Base-by-base conservation (phyloP, 2,888 invertebrate genomes). In the Anorthoa munda region DNA sequence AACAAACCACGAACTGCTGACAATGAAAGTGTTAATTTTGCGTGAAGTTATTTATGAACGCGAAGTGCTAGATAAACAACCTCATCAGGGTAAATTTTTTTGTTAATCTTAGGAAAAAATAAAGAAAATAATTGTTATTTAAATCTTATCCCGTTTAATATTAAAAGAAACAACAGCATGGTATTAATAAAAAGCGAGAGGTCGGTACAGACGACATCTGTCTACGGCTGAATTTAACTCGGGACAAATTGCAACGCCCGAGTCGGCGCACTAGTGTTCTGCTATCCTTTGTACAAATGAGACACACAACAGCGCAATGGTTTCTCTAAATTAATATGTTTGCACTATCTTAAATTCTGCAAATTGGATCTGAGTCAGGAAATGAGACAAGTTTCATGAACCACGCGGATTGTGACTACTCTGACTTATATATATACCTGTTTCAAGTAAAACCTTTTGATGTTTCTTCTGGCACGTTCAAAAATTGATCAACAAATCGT, bases 171-270 rank as follows among this genome's bases (percentile, higher is more conserved):
- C 74, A 81, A 81, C 26, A 72, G 72, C 53, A 55, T 67, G 23
- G 60, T 81, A 81, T 77, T 82, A 81, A 81, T 88, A 90, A 91
- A 91, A 91, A 88, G 85, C 87, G 88, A 88, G 90, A 90, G 89
- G 89, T 89, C 89, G 89, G 89, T 91, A 91, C 90, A 92, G 92
- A 92, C 92, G 93, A 92, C 92, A 93, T 93, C 92, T 94, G 95
- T 93, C 93, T 93, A 93, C 91, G 94, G 93, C 89, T 89, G 93
- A 94, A 93, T 95, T 95, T 95, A 94, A 94, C 94, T 92, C 85
- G 88, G 92, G 93, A 95, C 94, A 95, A 95, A 95, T 95, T 94
- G 95, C 94, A 93, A 90, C 90, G 90, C 89, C 79, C 87, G 86
- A 87, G 88, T 79, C 87, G 89, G 86, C 85, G 83, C 84, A 76